A percentile compares a stretch with the other conserved stretches of the same genome.
Conservation (phyloP, 2,797 vertebrate genomes). For the Selene dorsalis region DNA sequence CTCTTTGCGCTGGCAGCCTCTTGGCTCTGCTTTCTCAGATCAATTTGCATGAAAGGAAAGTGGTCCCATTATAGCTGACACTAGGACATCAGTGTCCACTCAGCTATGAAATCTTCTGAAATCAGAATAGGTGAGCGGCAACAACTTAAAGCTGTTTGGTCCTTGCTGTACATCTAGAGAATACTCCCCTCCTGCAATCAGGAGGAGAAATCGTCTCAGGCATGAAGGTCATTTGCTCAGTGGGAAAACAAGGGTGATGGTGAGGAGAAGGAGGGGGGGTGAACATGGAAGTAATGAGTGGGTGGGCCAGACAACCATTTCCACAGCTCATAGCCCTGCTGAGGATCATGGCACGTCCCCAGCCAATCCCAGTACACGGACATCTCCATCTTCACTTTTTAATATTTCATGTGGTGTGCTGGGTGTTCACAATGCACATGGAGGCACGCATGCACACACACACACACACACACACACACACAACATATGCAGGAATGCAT, state of each 20-base stretch:
- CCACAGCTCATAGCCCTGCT: slow-evolving; percentile 74
- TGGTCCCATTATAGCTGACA: slow-evolving; percentile 82
- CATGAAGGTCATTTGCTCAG: slow-evolving; percentile 83
- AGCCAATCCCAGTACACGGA: slow-evolving; percentile 89
- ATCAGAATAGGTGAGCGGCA: slow-evolving; percentile 76
- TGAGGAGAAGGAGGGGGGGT: slow-evolving; percentile 17
- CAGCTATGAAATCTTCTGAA: slow-evolving; percentile 83
- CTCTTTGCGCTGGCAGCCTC: slow-evolving; percentile 46
- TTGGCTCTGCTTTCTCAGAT: slow-evolving; percentile 70
- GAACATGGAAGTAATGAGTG: slow-evolving; percentile 78
- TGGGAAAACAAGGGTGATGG: slow-evolving; percentile 73
- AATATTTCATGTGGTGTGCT: slow-evolving; percentile 92
- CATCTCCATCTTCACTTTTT: slow-evolving; percentile 93
- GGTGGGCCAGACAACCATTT: slow-evolving; percentile 80
- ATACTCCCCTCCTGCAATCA: slow-evolving; percentile 69
- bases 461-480: slow-evolving; percentile 35
- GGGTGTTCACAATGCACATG: slow-evolving; percentile 75
- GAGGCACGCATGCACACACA: slow-evolving; percentile 30
- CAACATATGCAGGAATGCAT: slow-evolving; percentile 8
- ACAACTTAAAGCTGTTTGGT: slow-evolving; percentile 75
- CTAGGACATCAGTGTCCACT: slow-evolving; percentile 79
- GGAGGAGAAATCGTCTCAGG: slow-evolving; percentile 74
- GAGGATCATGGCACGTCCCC: slow-evolving; percentile 91
- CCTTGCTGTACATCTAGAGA: slow-evolving; percentile 62
- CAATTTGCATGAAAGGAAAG: slow-evolving; percentile 84